Evolutionary conservation across 1,140 invertebrate species (phyloP).

Genomic region (Neuroterus valhalla): DNA sequence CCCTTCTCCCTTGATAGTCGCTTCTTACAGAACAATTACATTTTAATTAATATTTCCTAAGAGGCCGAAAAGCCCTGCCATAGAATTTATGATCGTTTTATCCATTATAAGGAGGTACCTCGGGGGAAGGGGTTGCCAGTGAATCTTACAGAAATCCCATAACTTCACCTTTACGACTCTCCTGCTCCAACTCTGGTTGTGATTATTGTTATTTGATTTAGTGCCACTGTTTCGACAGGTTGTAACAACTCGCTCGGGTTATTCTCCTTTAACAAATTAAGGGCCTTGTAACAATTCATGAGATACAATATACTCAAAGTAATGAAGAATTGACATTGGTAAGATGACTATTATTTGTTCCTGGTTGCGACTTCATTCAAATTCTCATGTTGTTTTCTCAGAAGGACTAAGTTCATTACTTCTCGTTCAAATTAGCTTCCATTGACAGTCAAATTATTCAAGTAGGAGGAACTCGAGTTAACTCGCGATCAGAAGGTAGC

Average conservation of each 20-base stretch:
- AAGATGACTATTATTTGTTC: too few relatives aligned
- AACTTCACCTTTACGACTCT: constrained; percentile 72
- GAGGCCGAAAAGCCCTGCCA: constrained; percentile 71
- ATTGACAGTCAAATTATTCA: too few relatives aligned
- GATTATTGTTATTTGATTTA: constrained; percentile 65
- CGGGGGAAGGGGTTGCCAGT: constrained; percentile 54
- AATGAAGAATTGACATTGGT: too few relatives aligned
- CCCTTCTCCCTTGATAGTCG: constrained; percentile 41
- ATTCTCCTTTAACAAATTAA: too few relatives aligned
- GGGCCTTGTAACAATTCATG: too few relatives aligned
- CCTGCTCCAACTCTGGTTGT: constrained; percentile 58
- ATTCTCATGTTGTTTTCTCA: too few relatives aligned
- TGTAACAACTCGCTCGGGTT: neutral
- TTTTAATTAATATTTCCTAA: constrained; percentile 77
- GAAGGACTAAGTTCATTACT: too few relatives aligned
- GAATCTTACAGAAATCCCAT: constrained; percentile 71
- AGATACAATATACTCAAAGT: too few relatives aligned
- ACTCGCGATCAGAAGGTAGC: too few relatives aligned
- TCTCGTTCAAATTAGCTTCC: too few relatives aligned
- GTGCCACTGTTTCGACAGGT: constrained; percentile 55
- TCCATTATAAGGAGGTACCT: constrained; percentile 71
- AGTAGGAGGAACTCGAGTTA: too few relatives aligned
- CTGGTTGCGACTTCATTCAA: too few relatives aligned
- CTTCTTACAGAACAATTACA: constrained; percentile 73
- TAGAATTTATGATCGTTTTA: constrained; percentile 77